A percentile compares a stretch with the other conserved stretches of the same genome.
Evolutionary conservation across 2,888 invertebrate genomes (phyloP).

Genomic region (Sinodicranocentrus sp.): DNA sequence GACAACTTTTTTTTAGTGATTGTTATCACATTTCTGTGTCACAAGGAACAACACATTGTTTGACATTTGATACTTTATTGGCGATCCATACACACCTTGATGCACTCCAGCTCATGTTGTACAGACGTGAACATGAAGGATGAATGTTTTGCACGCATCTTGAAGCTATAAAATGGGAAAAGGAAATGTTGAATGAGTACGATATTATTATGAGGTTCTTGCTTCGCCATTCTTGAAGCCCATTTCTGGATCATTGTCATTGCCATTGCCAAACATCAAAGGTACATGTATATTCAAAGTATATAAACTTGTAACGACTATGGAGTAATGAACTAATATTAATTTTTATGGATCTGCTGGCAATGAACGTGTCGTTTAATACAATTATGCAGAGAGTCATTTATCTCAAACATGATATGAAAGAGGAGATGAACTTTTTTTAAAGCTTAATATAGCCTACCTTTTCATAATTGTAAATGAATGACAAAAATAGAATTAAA

Average conservation of each 20-base stretch:
- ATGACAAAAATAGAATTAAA: no score
- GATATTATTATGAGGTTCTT: not conserved
- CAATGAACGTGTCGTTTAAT: slow-evolving; percentile 31
- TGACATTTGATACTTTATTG: slow-evolving; percentile 55
- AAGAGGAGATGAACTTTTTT: no score
- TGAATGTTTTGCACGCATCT: no score
- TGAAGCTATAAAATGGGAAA: no score
- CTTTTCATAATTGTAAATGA: no score
- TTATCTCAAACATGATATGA: no score
- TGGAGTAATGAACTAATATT: slow-evolving; percentile 63
- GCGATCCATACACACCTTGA: not conserved
- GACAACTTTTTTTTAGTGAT: not conserved
- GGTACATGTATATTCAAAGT: not conserved
- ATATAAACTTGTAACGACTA: not conserved
- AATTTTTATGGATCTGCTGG: slow-evolving; percentile 47
- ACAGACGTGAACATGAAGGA: no score
- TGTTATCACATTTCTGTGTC: slow-evolving; percentile 27
- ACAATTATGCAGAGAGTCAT: no score
- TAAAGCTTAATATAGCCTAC: no score
- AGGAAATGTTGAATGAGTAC: not conserved
- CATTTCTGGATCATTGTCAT: slow-evolving; percentile 66
- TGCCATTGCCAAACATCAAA: slow-evolving; percentile 49
- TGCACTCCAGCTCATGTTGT: no score
- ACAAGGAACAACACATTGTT: slow-evolving; percentile 27
- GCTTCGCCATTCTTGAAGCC: not conserved